Conservation (phyloP, 1,140 invertebrate genomes). For the Dufourea novaeangliae region DNA sequence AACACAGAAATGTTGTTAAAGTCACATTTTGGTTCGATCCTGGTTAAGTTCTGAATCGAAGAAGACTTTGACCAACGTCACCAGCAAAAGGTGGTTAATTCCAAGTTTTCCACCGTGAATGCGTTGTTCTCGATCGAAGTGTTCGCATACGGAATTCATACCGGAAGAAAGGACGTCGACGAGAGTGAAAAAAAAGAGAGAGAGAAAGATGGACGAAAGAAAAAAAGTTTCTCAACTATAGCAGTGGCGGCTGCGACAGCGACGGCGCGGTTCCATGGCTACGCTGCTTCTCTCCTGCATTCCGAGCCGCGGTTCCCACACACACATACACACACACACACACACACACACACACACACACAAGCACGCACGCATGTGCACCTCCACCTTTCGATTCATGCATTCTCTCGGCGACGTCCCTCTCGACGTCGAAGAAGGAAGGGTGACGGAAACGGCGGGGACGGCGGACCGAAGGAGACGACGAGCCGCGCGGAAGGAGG, state of each 20-base stretch:
- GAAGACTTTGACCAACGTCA: too few relatives aligned
- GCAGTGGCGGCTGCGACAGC: constrained; percentile 18
- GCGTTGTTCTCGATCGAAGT: not conserved
- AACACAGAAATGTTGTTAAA: too few relatives aligned
- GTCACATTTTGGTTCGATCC: too few relatives aligned
- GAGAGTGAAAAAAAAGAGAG: not conserved
- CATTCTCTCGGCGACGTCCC: constrained; percentile 67
- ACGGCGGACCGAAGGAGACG: constrained; percentile 8
- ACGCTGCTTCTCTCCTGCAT: constrained; percentile 66
- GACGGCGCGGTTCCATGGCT: constrained; percentile 63
- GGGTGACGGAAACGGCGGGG: constrained; percentile 22
- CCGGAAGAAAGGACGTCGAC: constrained; percentile 1
- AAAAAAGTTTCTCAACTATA: constrained; percentile 51
- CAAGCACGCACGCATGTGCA: constrained; percentile 50
- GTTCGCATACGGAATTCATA: not conserved
- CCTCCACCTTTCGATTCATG: constrained; percentile 71
- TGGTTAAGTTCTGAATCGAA: too few relatives aligned
- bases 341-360: constrained; percentile 67
- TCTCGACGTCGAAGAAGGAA: constrained; percentile 43
- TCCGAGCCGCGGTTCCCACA: constrained; percentile 73
- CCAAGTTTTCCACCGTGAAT: constrained; percentile 10
- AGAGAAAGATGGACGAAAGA: constrained; percentile 19
- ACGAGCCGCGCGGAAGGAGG: constrained; percentile 1
- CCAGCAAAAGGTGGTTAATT: not conserved
- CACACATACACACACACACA: constrained; percentile 58